A percentile compares a stretch with the other conserved stretches of the same genome.
Evolutionary conservation across 2,888 invertebrate species (phyloP).

Genomic region (Heliconius aoede): DNA sequence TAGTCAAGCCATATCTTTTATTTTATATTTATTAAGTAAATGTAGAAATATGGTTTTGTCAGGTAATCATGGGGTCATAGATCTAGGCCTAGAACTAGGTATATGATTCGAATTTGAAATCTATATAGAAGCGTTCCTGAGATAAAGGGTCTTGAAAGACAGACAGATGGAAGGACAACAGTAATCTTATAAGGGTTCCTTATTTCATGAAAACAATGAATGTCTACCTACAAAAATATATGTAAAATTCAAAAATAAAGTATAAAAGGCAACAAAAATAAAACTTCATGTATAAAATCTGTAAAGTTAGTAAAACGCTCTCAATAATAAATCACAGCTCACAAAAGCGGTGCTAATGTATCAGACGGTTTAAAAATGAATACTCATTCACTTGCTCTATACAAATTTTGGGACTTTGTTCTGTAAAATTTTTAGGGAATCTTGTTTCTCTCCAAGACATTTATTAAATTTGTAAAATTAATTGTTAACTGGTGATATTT

Average conservation of each 20-base stretch:
- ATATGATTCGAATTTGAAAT: too few species aligned
- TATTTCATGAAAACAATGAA: too few species aligned
- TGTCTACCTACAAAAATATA: background rate
- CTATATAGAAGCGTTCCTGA: too few species aligned
- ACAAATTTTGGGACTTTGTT: background rate
- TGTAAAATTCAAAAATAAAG: background rate
- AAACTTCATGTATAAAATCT: slow-evolving; percentile 13
- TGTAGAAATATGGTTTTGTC: too few species aligned
- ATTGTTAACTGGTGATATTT: too few species aligned
- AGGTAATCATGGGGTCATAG: too few species aligned
- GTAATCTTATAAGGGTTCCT: too few species aligned
- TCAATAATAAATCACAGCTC: slow-evolving; percentile 35
- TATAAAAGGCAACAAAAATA: slow-evolving; percentile 8
- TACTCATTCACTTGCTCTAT: slow-evolving; percentile 28
- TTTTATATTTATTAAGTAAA: too few species aligned
- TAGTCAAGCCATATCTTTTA: too few species aligned
- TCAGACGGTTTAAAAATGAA: slow-evolving; percentile 31
- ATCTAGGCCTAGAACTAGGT: too few species aligned
- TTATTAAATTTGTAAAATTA: background rate
- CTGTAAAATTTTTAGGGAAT: too few species aligned
- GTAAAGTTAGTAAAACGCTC: slow-evolving; percentile 10
- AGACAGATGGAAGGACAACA: background rate
- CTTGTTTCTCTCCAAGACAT: background rate
- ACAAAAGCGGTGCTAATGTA: slow-evolving; percentile 30
- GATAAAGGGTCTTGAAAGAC: too few species aligned